These are phyloP conservation scores for Cyanoliseus patagonus DNA, from an alignment of 2,113 vertebrate species.

Conservation along the genomic window DNA sequence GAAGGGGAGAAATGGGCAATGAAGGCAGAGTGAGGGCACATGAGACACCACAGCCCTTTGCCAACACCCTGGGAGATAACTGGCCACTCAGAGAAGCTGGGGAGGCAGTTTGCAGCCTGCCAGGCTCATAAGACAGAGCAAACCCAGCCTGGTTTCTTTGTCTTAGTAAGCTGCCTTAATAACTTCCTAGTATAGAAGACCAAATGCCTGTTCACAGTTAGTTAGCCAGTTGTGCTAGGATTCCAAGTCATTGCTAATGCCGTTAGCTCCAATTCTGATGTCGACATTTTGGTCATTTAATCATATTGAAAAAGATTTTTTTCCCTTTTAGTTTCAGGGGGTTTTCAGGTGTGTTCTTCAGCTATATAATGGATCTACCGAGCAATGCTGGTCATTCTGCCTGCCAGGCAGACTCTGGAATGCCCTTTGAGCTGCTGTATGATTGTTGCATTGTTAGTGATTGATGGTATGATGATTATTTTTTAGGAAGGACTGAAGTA, in stretches of 20 bases:
- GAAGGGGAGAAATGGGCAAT: neutral
- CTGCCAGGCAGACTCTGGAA: neutral
- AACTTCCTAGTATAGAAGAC: neutral
- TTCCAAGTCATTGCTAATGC: neutral
- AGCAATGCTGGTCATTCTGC: neutral
- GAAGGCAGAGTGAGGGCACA: neutral
- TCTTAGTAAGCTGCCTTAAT: neutral
- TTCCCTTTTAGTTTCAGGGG: neutral
- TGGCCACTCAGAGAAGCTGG: neutral
- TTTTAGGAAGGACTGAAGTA: neutral
- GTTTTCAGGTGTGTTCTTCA: neutral
- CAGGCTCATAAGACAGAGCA: neutral
- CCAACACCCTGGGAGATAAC: neutral
- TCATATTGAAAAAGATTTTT: neutral
- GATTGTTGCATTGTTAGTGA: neutral
- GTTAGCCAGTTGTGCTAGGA: neutral
- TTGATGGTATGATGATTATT: neutral
- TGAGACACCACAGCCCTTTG: neutral
- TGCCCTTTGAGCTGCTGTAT: neutral
- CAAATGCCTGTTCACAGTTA: neutral
- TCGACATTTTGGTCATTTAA: neutral
- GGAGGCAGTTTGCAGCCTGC: neutral
- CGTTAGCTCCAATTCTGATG: neutral
- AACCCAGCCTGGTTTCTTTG: neutral
- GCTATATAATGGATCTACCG: neutral